Conservation (phyloP, 2,797 vertebrate species). For the Gymnocypris eckloni region DNA sequence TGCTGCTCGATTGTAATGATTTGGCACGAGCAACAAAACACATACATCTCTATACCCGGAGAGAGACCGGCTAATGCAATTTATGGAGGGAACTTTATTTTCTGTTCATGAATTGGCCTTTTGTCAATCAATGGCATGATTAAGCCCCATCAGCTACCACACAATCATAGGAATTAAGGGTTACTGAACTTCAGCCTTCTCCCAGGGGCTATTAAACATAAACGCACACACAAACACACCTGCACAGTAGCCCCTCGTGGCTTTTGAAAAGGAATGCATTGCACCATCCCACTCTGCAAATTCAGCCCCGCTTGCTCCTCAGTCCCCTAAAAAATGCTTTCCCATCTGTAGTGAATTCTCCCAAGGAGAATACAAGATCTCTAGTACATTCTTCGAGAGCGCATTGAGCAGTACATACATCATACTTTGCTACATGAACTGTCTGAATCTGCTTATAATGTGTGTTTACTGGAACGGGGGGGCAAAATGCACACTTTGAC, state of each 20-base stretch:
- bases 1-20: slow-evolving; percentile 80
- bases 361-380: background rate
- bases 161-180: slow-evolving; percentile 82
- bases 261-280: slow-evolving; percentile 21
- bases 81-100: slow-evolving; percentile 52
- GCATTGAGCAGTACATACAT: slow-evolving; percentile 8
- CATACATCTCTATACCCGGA: slow-evolving; percentile 28
- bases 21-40: slow-evolving; percentile 76
- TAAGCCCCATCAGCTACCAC: slow-evolving; percentile 82
- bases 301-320: background rate
- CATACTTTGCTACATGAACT: slow-evolving; percentile 4
- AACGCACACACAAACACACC: background rate
- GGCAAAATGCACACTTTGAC: background rate
- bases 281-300: background rate
- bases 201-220: slow-evolving; percentile 52
- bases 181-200: slow-evolving; percentile 69
- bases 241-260: slow-evolving; percentile 22
- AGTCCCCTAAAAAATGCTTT: slow-evolving; percentile 7
- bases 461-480: background rate
- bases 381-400: slow-evolving; percentile 32
- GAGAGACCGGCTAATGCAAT: slow-evolving; percentile 48
- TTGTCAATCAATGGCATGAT: slow-evolving; percentile 85
- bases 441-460: slow-evolving; percentile 22
- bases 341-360: slow-evolving; percentile 35
- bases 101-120: slow-evolving; percentile 77